Percentiles rank a stretch among this genome's conserved stretches.
phyloP scores from a whole-genome alignment of 2,113 vertebrate genomes.

The Porphyrio hochstetteri region DNA sequence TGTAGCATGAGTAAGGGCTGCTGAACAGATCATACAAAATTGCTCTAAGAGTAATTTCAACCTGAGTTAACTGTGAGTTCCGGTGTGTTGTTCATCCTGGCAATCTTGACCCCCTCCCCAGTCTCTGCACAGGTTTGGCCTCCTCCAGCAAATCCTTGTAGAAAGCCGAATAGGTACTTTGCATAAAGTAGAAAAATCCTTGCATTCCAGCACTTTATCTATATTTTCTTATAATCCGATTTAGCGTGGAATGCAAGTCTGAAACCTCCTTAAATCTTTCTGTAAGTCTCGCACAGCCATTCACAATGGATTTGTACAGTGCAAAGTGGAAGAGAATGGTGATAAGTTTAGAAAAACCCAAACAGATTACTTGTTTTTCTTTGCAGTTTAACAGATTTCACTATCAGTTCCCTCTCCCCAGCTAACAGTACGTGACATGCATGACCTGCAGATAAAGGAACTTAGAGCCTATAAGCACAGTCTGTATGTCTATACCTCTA shows the following conservation, averaged over 20 bases:
- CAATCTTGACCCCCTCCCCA: not conserved
- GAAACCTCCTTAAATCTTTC: conserved; percentile 16
- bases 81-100: not conserved
- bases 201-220: conserved; percentile 32
- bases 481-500: not conserved
- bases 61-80: not conserved
- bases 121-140: not conserved
- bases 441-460: not conserved
- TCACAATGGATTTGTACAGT: conserved; percentile 22
- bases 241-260: conserved; percentile 39
- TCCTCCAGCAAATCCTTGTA: not conserved
- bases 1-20: not conserved
- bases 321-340: not conserved
- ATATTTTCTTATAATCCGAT: conserved; percentile 46
- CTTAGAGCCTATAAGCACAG: not conserved
- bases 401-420: not conserved
- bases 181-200: conserved; percentile 13
- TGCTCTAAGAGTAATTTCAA: not conserved
- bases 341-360: not conserved
- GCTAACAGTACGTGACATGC: not conserved
- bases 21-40: not conserved
- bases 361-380: not conserved
- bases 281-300: conserved; percentile 43
- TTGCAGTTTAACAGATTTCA: not conserved
- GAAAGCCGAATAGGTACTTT: conserved; percentile 6